phyloP scores from a whole-genome alignment of 2,888 invertebrate genomes.

The Erebia epiphron region DNA sequence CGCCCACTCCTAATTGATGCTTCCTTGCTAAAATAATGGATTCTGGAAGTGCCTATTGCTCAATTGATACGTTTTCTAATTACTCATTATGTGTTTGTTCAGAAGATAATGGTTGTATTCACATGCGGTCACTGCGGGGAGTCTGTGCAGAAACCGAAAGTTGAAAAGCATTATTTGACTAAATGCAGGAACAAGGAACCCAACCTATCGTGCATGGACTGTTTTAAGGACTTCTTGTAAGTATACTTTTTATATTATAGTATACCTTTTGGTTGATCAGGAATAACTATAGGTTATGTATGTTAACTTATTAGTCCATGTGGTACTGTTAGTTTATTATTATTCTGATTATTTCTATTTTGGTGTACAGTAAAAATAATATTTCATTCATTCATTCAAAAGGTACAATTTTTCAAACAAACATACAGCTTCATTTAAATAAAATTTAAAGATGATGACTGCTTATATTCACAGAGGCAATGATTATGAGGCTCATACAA shows the following conservation, averaged over 20 bases:
- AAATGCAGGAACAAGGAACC: constrained; percentile 87
- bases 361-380: too few species aligned
- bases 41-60: neutral
- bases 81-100: neutral
- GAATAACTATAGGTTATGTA: neutral
- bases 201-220: constrained; percentile 95
- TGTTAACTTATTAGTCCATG: neutral
- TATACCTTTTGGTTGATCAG: neutral
- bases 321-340: too few species aligned
- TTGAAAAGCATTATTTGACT: constrained; percentile 92
- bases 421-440: too few species aligned
- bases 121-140: constrained; percentile 96
- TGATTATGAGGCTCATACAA: constrained; percentile 89
- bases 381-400: too few species aligned
- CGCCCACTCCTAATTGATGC: too few species aligned
- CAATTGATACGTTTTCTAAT: neutral
- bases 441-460: neutral
- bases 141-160: constrained; percentile 94
- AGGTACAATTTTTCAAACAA: too few species aligned
- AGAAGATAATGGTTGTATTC: constrained; percentile 92
- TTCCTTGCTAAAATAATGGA: neutral
- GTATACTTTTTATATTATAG: constrained; percentile 52
- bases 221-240: constrained; percentile 94
- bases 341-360: too few species aligned
- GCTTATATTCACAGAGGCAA: constrained; percentile 83